Conservation (phyloP, 2,113 vertebrate genomes). For the Triplophysa dalaica region DNA sequence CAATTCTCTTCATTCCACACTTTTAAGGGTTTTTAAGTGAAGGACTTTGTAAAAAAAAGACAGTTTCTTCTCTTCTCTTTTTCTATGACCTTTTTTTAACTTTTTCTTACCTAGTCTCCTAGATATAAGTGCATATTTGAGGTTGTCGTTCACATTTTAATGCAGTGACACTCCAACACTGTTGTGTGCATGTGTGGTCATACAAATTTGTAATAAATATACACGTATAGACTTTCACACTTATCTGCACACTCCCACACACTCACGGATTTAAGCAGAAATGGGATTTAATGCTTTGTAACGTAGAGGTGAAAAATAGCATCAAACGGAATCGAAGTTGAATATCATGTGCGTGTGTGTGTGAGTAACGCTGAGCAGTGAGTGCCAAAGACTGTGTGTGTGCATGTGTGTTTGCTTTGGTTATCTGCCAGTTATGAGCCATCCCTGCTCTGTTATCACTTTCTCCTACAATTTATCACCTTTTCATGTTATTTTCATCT, state of each 20-base stretch:
- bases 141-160: too few species aligned
- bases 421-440: conserved; percentile 65
- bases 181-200: conserved; percentile 7
- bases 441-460: conserved; percentile 66
- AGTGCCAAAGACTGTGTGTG: conserved; percentile 40
- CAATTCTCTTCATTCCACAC: conserved; percentile 21
- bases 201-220: conserved; percentile 31
- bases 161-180: too few species aligned
- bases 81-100: conserved; percentile 52
- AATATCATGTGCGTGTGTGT: conserved; percentile 22
- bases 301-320: conserved; percentile 39
- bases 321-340: conserved; percentile 42
- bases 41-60: too few species aligned
- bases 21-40: conserved; percentile 9
- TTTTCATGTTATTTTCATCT: conserved; percentile 64
- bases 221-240: conserved; percentile 26
- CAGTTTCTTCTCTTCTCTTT: not conserved
- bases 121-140: too few species aligned
- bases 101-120: not conserved
- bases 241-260: conserved; percentile 53
- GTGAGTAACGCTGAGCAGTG: conserved; percentile 16
- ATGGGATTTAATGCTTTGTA: conserved; percentile 52
- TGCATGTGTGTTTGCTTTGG: conserved; percentile 39
- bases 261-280: conserved; percentile 53
- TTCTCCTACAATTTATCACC: conserved; percentile 58